Evolutionary conservation across 2,888 invertebrate species (phyloP).

Genomic region (Chesias legatella): DNA sequence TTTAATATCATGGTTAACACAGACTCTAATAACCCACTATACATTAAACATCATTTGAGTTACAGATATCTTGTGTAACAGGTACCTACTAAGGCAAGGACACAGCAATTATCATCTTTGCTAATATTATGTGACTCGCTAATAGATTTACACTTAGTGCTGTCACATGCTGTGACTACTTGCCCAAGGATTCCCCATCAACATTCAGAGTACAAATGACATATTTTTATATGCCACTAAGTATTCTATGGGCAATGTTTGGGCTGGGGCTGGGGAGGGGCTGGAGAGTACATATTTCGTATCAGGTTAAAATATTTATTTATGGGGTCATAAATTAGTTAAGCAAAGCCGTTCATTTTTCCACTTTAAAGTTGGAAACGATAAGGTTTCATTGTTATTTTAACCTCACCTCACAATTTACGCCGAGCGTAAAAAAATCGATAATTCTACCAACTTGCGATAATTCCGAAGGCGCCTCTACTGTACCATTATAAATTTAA

Average conservation of each 20-base stretch:
- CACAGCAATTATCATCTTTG: slow-evolving; percentile 6
- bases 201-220: no score
- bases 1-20: no score
- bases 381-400: slow-evolving; percentile 12
- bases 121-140: slow-evolving; percentile 8
- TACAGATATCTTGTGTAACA: no score
- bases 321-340: no score
- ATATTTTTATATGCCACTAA: no score
- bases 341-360: slow-evolving; percentile 2
- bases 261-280: no score
- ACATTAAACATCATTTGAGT: no score
- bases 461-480: slow-evolving; percentile 21
- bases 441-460: slow-evolving; percentile 61
- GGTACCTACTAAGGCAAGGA: slow-evolving; percentile 6
- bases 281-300: no score
- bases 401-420: slow-evolving; percentile 22
- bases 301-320: no score
- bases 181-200: slow-evolving; percentile 2
- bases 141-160: slow-evolving; percentile 5
- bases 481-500: slow-evolving; percentile 38
- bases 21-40: no score
- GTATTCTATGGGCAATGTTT: no score
- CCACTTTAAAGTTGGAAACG: slow-evolving; percentile 5
- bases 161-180: slow-evolving; percentile 1
- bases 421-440: slow-evolving; percentile 63